These are phyloP conservation scores for Euwallacea fornicatus DNA, from an alignment of 1,140 invertebrate genomes.

Conservation along the genomic window DNA sequence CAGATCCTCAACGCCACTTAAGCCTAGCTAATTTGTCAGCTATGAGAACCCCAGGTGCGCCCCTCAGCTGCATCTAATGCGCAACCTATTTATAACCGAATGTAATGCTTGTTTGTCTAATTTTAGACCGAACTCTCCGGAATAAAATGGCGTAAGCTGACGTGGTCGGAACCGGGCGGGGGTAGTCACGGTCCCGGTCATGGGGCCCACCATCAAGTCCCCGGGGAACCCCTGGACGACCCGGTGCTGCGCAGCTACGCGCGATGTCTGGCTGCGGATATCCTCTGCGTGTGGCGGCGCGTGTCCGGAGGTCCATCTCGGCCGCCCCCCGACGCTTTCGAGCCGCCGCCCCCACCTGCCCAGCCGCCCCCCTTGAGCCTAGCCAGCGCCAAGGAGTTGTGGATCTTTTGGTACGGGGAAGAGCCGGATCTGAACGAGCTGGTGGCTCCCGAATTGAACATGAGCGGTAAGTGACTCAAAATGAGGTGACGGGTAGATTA, in stretches of 20 bases:
- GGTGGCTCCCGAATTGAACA: conserved; percentile 73
- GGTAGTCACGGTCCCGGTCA: conserved; percentile 51
- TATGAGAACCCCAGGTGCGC: no score
- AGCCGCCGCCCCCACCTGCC: conserved; percentile 58
- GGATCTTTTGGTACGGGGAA: conserved; percentile 99
- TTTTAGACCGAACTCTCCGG: conserved; percentile 95
- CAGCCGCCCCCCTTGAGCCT: conserved; percentile 71
- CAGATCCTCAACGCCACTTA: no score
- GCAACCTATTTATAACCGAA: no score
- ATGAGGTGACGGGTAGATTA: no score
- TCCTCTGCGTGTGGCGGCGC: conserved; percentile 94
- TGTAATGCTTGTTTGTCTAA: conserved; percentile 31
- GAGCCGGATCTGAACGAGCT: conserved; percentile 87
- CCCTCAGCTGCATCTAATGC: no score
- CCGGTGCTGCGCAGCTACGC: conserved; percentile 91
- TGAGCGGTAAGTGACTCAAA: conserved; percentile 37
- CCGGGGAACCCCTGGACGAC: conserved; percentile 79
- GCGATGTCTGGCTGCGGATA: conserved; percentile 89
- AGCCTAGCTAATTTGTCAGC: no score
- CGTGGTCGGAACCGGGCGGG: conserved; percentile 73
- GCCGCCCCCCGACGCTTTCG: conserved; percentile 63
- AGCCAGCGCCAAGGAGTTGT: conserved; percentile 88
- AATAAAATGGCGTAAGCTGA: conserved; percentile 97
- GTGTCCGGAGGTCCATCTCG: conserved; percentile 61
- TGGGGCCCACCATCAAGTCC: conserved; percentile 49